phyloP scores from a whole-genome alignment of 2,888 invertebrate genomes.

The Amaurobius ferox region DNA sequence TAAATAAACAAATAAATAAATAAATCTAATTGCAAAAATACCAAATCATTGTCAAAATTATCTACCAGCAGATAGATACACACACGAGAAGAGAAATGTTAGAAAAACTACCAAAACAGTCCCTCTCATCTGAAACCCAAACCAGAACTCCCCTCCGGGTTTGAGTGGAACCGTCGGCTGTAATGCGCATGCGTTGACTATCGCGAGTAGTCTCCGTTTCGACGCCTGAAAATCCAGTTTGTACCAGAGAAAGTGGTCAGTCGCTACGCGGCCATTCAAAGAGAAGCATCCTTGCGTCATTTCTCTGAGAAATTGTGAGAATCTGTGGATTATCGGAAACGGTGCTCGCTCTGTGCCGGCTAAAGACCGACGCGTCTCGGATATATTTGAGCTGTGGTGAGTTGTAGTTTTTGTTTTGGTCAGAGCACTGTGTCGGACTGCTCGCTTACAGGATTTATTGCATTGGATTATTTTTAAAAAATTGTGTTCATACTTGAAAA shows the following conservation, averaged over 20 bases:
- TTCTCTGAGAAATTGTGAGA: neutral
- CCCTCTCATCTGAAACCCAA: neutral
- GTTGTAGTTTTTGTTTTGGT: conserved; percentile 1
- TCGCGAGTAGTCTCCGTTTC: neutral
- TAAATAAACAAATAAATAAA: neutral
- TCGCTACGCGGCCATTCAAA: neutral
- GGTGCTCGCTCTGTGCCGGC: conserved; percentile 6
- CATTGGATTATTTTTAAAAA: neutral
- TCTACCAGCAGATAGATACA: neutral
- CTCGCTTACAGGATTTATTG: neutral
- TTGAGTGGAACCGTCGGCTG: conserved; percentile 43
- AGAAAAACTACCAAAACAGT: conserved; percentile 11
- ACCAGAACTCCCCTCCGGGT: neutral
- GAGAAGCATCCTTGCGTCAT: neutral
- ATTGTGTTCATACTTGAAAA: no score
- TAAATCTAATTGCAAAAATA: neutral
- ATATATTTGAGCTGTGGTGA: conserved; percentile 19
- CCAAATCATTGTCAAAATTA: conserved; percentile 12
- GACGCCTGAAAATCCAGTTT: conserved; percentile 58
- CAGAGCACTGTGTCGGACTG: neutral
- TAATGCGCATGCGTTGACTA: conserved; percentile 34
- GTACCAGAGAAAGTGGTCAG: conserved; percentile 32
- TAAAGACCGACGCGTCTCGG: conserved; percentile 45
- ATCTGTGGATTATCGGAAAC: conserved; percentile 54
- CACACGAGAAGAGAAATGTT: neutral